Evolutionary conservation across 1,140 invertebrate genomes (phyloP).

Genomic region (Chironomus striatipennis): DNA sequence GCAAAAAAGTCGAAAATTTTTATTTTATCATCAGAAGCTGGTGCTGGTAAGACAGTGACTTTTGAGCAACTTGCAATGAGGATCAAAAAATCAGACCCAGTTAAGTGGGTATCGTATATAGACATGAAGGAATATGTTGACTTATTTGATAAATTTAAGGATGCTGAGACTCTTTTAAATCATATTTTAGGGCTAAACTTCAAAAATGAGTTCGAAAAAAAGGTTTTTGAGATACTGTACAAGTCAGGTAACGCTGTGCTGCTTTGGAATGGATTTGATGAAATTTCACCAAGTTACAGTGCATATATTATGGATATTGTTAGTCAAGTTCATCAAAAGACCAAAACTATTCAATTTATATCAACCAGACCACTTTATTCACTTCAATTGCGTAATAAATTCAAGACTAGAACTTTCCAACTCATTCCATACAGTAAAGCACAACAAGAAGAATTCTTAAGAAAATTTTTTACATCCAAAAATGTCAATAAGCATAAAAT

Average conservation of each 20-base stretch:
- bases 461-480: too few relatives aligned
- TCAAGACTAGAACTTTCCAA: too few relatives aligned
- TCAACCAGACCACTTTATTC: not conserved
- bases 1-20: not conserved
- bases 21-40: not conserved
- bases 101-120: not conserved
- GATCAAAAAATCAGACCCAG: not conserved
- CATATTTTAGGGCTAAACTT: too few relatives aligned
- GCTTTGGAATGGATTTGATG: not conserved
- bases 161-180: too few relatives aligned
- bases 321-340: not conserved
- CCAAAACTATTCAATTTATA: not conserved
- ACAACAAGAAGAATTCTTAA: too few relatives aligned
- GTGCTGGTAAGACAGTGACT: not conserved
- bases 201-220: not conserved
- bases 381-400: too few relatives aligned
- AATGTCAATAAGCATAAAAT: too few relatives aligned
- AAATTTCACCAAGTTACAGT: not conserved
- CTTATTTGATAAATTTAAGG: not conserved
- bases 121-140: not conserved
- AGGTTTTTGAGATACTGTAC: not conserved
- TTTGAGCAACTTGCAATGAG: not conserved
- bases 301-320: not conserved
- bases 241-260: not conserved
- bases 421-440: too few relatives aligned